A percentile compares a stretch with the other conserved stretches of the same genome.
Conservation (phyloP, 2,888 invertebrate genomes). For the Cantharis lateralis region DNA sequence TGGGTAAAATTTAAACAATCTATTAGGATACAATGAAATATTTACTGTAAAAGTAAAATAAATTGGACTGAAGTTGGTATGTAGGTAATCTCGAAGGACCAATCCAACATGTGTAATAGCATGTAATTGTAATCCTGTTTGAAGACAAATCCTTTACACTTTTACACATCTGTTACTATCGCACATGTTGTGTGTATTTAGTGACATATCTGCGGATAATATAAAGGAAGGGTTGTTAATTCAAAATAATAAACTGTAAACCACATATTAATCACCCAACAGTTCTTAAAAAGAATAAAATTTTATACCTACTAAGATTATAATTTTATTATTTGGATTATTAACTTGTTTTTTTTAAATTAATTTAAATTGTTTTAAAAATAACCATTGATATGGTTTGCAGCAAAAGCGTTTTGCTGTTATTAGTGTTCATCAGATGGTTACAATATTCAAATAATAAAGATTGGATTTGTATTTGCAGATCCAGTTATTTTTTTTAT, state of each 20-base stretch:
- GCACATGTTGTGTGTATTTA: conserved; percentile 32
- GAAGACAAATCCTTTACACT: conserved; percentile 52
- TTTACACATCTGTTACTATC: conserved; percentile 51
- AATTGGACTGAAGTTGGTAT: not conserved
- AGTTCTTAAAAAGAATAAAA: not conserved
- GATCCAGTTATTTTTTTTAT: too few species aligned
- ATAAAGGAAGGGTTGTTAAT: conserved; percentile 5
- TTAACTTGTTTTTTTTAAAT: too few species aligned
- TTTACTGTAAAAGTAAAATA: not conserved
- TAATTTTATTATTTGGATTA: too few species aligned
- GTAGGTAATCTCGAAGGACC: conserved; percentile 5
- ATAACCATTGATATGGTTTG: too few species aligned
- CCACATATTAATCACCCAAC: not conserved
- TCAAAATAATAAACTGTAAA: not conserved
- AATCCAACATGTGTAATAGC: conserved; percentile 52
- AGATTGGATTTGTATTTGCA: too few species aligned
- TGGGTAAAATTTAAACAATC: too few species aligned
- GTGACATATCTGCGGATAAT: conserved; percentile 25
- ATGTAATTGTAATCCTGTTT: conserved; percentile 56
- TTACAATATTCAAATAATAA: too few species aligned
- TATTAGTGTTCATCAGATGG: too few species aligned
- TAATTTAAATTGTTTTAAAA: too few species aligned
- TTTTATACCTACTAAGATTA: not conserved
- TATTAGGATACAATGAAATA: not conserved
- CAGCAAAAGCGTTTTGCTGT: too few species aligned